These are phyloP conservation scores for Silurus lanzhouensis DNA, from an alignment of 2,797 vertebrate species.

Conservation along the genomic window DNA sequence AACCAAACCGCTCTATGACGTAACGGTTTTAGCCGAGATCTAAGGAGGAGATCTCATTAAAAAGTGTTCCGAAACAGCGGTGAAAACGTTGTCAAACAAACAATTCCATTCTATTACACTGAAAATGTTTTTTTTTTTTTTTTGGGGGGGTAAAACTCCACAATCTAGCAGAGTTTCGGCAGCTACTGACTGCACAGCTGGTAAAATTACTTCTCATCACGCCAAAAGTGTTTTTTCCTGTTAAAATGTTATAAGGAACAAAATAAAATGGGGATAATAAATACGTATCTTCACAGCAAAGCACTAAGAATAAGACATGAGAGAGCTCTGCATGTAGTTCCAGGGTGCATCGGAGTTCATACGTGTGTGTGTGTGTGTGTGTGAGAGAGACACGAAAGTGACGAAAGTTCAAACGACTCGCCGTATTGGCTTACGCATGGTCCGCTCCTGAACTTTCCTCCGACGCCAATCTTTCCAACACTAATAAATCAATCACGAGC, in stretches of 20 bases:
- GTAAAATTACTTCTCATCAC: background rate
- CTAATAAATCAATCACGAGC: constrained; percentile 31
- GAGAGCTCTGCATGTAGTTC: background rate
- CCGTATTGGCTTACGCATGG: constrained; percentile 23
- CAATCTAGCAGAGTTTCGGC: background rate
- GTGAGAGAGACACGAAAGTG: background rate
- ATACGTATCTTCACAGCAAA: background rate
- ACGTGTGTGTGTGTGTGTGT: background rate
- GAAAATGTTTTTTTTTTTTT: background rate
- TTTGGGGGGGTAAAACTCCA: background rate
- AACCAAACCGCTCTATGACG: background rate
- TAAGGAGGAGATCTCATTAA: background rate
- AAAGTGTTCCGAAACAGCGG: background rate
- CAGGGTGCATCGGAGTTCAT: constrained; percentile 11
- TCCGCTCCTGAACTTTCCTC: constrained; percentile 19
- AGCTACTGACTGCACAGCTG: background rate
- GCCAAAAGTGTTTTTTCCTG: background rate
- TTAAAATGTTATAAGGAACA: background rate
- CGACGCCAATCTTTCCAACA: background rate
- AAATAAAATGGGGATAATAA: background rate
- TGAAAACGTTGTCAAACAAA: background rate
- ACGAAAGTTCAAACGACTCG: background rate
- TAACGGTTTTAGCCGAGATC: background rate
- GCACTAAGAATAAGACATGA: background rate
- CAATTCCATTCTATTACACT: background rate